These are phyloP conservation scores for Caloenas nicobarica DNA, from an alignment of 2,113 vertebrate genomes.

Conservation along the genomic window DNA sequence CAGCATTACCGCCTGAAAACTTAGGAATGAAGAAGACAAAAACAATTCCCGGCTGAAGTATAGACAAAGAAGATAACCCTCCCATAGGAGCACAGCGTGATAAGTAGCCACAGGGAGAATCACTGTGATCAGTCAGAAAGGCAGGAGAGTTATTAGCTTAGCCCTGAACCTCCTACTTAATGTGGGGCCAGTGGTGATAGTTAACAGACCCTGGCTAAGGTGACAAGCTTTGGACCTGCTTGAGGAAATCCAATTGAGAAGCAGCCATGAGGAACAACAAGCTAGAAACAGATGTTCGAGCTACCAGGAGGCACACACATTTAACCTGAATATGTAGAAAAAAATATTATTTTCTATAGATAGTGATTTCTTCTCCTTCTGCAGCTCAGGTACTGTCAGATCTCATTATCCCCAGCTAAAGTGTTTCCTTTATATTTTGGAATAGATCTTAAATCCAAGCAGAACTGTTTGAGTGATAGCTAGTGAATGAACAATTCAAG, in stretches of 20 bases:
- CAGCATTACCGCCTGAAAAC: not conserved
- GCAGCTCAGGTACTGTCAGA: conserved; percentile 23
- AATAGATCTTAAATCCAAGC: conserved; percentile 52
- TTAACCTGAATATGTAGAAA: conserved; percentile 74
- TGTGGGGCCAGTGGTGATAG: conserved; percentile 93
- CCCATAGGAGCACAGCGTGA: conserved; percentile 73
- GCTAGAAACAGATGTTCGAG: conserved; percentile 95
- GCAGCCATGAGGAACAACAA: conserved; percentile 98
- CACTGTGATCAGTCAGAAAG: conserved; percentile 89
- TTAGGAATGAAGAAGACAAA: conserved; percentile 19
- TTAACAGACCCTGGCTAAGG: conserved; percentile 97
- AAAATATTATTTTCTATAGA: conserved; percentile 63
- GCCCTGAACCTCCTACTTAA: conserved; percentile 99
- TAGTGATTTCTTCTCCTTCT: conserved; percentile 47
- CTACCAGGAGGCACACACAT: conserved; percentile 76
- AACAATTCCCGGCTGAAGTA: conserved; percentile 37
- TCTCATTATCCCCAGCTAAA: conserved; percentile 41
- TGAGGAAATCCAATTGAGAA: conserved; percentile 99
- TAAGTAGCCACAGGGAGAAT: conserved; percentile 71
- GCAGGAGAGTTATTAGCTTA: conserved; percentile 99
- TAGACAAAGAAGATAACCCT: conserved; percentile 70
- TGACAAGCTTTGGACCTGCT: conserved; percentile 98
- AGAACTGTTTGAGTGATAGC: conserved; percentile 12
- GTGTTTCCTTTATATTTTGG: conserved; percentile 33
- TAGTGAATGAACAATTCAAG: not conserved